These are phyloP conservation scores for Ctena decussata DNA, from an alignment of 2,888 invertebrate species.

Conservation along the genomic window DNA sequence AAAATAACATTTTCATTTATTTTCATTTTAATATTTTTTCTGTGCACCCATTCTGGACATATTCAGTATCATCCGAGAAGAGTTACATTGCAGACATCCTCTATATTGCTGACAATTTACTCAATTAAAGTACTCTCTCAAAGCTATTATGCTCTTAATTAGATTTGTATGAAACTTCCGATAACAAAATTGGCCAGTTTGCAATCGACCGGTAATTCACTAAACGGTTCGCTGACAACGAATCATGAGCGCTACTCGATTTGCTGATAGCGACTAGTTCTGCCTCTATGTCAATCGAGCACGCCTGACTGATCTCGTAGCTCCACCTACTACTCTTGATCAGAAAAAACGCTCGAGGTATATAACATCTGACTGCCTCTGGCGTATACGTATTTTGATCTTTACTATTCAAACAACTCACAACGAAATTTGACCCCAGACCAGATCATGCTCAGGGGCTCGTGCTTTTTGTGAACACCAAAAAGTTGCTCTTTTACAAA, in stretches of 20 bases:
- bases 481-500: not conserved
- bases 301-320: slow-evolving; percentile 45
- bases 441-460: not conserved
- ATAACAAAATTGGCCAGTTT: slow-evolving; percentile 11
- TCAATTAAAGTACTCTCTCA: slow-evolving; percentile 33
- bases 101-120: slow-evolving; percentile 5
- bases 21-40: too few relatives aligned
- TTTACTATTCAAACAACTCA: slow-evolving; percentile 14
- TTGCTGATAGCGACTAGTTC: slow-evolving; percentile 28
- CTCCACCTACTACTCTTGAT: slow-evolving; percentile 52
- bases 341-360: slow-evolving; percentile 64
- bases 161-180: slow-evolving; percentile 43
- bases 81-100: not conserved
- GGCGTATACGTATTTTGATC: slow-evolving; percentile 34
- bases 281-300: slow-evolving; percentile 31
- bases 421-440: slow-evolving; percentile 15
- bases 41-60: too few relatives aligned
- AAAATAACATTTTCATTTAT: too few relatives aligned
- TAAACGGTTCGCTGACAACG: slow-evolving; percentile 44
- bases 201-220: slow-evolving; percentile 35
- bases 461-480: not conserved
- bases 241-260: slow-evolving; percentile 38
- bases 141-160: slow-evolving; percentile 38
- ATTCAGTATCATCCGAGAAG: too few relatives aligned
- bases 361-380: slow-evolving; percentile 60